Evolutionary conservation across 2,797 vertebrate genomes (phyloP), one percentile per base, ranked within the genome.

Genomic region (Psittacula echo): DNA sequence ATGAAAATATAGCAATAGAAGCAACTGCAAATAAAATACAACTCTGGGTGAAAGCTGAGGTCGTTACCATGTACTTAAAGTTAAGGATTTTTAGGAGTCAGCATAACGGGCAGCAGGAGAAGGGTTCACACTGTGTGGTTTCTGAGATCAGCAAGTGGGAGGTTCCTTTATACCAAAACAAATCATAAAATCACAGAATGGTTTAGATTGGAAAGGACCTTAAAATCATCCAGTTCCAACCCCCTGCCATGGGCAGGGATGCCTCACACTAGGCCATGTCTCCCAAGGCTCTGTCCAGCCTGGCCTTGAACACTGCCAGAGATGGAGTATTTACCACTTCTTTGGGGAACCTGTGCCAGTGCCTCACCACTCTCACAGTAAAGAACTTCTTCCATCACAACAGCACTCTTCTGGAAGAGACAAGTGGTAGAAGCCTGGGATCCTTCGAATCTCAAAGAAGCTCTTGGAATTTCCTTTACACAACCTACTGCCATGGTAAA

Each of bases 1-100:
- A 93, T 58, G 48, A 90, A 95, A 97, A 61, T 24, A 94, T 7
- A 94, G 54, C 53, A 78, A 74, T 9, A 41, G 54, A 14, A 60
- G 76, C 94, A 90, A 89, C 42, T 41, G 74, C 30, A 79, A 82
- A 86, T 23, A 5, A 95, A 96, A 90, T 22, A 78, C 67, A 93
- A 44, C 23, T 42, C 24, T 71, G 58, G 29, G 29, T 51, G 54
- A 85, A 94, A 70, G 45, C 37, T 32, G 4, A 65, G 22, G 34
- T 67, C 64, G 16, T 32, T 54, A 48, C 24, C 24, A n/a, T 44
- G 73, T 44, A 60, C 56, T 67, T 72, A 21, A 65, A 17, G 48
- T 68, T 32, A 21, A 76, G 1, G 29, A 54, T 80, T 93, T 91
- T 85, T 48, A 90, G 19, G 53, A 91, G 29, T 80, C 45, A 39